Evolutionary conservation across 2,113 vertebrate genomes (phyloP).

Genomic region (Hemiscyllium ocellatum): DNA sequence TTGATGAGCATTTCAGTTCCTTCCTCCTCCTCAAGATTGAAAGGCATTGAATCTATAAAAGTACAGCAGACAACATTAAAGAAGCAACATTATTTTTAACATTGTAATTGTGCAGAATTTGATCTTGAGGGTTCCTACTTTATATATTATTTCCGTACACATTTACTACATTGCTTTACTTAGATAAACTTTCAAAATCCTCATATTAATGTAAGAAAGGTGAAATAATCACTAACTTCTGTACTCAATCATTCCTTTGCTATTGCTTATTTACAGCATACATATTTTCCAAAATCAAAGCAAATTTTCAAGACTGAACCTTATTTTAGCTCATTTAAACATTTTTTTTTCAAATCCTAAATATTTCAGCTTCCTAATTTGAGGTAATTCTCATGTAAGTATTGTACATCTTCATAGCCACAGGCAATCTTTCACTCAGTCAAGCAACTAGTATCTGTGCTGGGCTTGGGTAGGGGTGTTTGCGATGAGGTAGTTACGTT

Average conservation of each 20-base stretch:
- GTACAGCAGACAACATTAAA: background rate
- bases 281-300: background rate
- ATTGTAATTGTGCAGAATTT: background rate
- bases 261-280: background rate
- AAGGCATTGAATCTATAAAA: background rate
- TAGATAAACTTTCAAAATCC: background rate
- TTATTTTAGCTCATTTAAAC: background rate
- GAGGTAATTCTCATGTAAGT: background rate
- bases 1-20: conserved; percentile 46
- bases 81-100: background rate
- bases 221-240: background rate
- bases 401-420: background rate
- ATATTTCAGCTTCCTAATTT: background rate
- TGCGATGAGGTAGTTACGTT: too few relatives aligned
- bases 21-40: background rate
- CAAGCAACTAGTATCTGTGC: too few relatives aligned
- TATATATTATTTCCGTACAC: background rate
- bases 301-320: background rate
- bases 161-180: background rate
- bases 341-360: background rate
- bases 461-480: too few relatives aligned
- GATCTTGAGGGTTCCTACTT: background rate
- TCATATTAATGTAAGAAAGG: background rate
- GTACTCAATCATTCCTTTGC: background rate
- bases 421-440: background rate